Evolutionary conservation across 2,797 vertebrate genomes (phyloP), one percentile per base, ranked within the genome.

Genomic region (Hippoglossus hippoglossus): DNA sequence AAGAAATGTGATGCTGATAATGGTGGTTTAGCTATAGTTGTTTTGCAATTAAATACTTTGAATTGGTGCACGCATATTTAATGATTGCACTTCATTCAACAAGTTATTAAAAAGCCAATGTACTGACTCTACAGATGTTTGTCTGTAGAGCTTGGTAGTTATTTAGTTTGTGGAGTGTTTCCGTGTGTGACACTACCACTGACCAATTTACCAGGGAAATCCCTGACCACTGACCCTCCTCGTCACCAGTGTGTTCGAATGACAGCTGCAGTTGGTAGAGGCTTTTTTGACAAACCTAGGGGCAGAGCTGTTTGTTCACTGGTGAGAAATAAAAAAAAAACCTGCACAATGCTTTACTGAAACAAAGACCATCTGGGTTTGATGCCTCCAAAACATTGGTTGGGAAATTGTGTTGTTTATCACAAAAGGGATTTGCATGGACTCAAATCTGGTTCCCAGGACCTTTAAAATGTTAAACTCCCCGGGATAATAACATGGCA

Each of bases 381-480:
- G 53, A 73, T 64, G 76, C 25, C 64, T 73, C 16, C 34, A 70
- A 58, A 65, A 36, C 16, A 10, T 71, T 64, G 68, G 25, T 61
- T 36, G 25, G 63, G 57, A 68, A 58, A 78, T n/a, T 44, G 54
- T 5, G 52, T 39, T 63, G 52, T 74, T 85, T 75, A 81, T 39
- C 69, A 75, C 11, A 54, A 63, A 50, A 64, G 21, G 0, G 15
- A 70, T 25, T 82, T 54, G 52, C 69, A 72, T 7, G 31, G 54
- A 72, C 72, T 75, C 6, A 41, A 63, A 54, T 53, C 7, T 4
- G 12, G 49, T 86, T 84, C 80, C 65, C 75, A 77, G 39, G 66
- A 72, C 51, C 8, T 81, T 64, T 55, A 24, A 67, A 68, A 68
- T n/a, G 7, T 79, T 60, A 10, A 52, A 64, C 54, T 79, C 31